Base-by-base conservation (phyloP, 2,888 invertebrate species). In the Lasioglossum oenotherae region DNA sequence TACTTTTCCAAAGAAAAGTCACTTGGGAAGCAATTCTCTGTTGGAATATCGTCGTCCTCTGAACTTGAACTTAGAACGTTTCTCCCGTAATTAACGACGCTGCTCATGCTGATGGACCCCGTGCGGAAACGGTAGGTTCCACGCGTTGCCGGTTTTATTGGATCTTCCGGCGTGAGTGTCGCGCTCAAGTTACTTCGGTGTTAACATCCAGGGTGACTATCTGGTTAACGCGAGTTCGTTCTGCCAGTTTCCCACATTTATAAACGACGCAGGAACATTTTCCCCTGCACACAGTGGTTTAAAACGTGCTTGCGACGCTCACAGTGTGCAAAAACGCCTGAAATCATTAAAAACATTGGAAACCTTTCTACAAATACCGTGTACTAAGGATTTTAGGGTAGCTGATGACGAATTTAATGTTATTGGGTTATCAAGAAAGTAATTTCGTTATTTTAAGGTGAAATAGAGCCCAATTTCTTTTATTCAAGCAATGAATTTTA, bases 181-280 rank as follows among this genome's bases (percentile, higher is more conserved):
- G 74, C 87, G 84, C 86, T 90, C 86, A 84, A 82, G 87, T 90
- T 90, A 90, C 87, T 79, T 53, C 14, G 82, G 83, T 76, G 86
- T 86, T 38, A 90, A 87, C 90, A 75, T 82, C 60, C 85, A 84
- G 89, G 87, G 89, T 84, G 87, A 89, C 86, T 87, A 90, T 87
- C 87, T 84, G 74, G 78, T 89, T 90, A 89, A 89, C 81, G 72
- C 85, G 81, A 71, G 73, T 78, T 85, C 67, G 74, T 69, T 81
- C 76, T 71, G 67, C 69, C 31, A 80, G 60, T 88, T 91, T 91
- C 91, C 88, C 91, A 91, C 91, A 89, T 90, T 87, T 88, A 81
- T 87, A 83, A 87, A 76, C 57, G 78, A 49, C 78, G 12, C 77
- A 27, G 44, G 31, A 74, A 53, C 69, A 53, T 86, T 84, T 81